Percentiles rank a stretch among this genome's conserved stretches.
phyloP scores from a whole-genome alignment of 1,140 invertebrate species.

The Oryctes rhinoceros region DNA sequence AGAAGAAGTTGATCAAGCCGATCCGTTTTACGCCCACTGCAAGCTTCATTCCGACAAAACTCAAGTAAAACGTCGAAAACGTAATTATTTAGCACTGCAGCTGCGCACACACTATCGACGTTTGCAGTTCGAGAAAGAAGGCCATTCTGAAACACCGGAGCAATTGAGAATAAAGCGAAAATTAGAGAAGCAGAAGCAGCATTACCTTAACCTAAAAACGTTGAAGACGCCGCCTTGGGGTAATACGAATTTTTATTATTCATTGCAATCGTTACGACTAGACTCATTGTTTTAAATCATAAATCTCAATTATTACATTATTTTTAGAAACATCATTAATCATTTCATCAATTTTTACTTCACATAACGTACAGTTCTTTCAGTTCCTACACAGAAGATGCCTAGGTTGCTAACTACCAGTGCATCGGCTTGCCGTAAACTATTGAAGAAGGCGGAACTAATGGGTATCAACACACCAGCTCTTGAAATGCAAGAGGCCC shows the following conservation, averaged over 20 bases:
- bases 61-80: conserved; percentile 78
- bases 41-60: conserved; percentile 89
- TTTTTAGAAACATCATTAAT: not conserved
- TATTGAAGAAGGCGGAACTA: conserved; percentile 86
- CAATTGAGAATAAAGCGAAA: conserved; percentile 80
- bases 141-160: conserved; percentile 68
- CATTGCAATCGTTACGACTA: not conserved
- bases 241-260: conserved; percentile 59
- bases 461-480: conserved; percentile 86
- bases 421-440: conserved; percentile 84
- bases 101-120: conserved; percentile 78
- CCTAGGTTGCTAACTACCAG: conserved; percentile 88
- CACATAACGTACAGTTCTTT: conserved; percentile 42
- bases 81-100: conserved; percentile 90
- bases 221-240: conserved; percentile 85
- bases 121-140: conserved; percentile 65
- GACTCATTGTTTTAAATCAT: not conserved
- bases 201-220: conserved; percentile 78
- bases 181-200: conserved; percentile 77
- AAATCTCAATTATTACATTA: not conserved
- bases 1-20: conserved; percentile 93
- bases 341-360: conserved; percentile 31
- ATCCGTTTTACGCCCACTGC: conserved; percentile 97
- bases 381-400: conserved; percentile 94
- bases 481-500: conserved; percentile 81